A percentile compares a stretch with the other conserved stretches of the same genome.
These are phyloP conservation scores for Ceratitis capitata DNA, from an alignment of 1,140 invertebrate genomes.

Conservation along the genomic window DNA sequence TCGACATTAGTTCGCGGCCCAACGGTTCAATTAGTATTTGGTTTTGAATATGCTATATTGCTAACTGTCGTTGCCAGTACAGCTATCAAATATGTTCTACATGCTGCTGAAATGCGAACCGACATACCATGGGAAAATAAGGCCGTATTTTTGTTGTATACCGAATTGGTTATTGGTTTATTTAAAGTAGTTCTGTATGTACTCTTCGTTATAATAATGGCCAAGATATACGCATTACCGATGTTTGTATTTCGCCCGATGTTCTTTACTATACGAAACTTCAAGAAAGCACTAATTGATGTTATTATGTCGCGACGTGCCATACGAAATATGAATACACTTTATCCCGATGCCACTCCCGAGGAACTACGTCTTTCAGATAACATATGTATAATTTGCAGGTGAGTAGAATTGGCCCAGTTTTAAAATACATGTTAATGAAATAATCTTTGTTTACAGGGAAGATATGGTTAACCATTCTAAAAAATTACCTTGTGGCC, in stretches of 20 bases:
- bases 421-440: neutral
- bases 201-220: constrained; percentile 95
- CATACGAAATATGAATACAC: constrained; percentile 97
- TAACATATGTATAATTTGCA: constrained; percentile 99
- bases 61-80: constrained; percentile 95
- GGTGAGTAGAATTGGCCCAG: constrained; percentile 61
- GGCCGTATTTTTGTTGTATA: constrained; percentile 95
- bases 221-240: constrained; percentile 96
- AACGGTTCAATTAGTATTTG: constrained; percentile 98
- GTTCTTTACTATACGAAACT: constrained; percentile 97
- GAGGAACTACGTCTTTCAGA: constrained; percentile 95
- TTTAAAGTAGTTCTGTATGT: constrained; percentile 92
- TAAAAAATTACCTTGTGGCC: constrained; percentile 98
- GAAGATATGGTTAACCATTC: constrained; percentile 77
- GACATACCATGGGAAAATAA: constrained; percentile 99
- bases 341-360: constrained; percentile 95
- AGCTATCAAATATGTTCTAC: constrained; percentile 93
- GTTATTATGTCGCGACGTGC: constrained; percentile 96
- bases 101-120: constrained; percentile 92
- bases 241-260: constrained; percentile 98
- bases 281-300: constrained; percentile 98
- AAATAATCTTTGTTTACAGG: constrained; percentile 53
- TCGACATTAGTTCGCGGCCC: constrained; percentile 94
- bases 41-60: constrained; percentile 99
- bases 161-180: constrained; percentile 93